Evolutionary conservation across 2,888 invertebrate genomes (phyloP), one percentile per base, ranked within the genome.

Genomic region (Lithophane leautieri): DNA sequence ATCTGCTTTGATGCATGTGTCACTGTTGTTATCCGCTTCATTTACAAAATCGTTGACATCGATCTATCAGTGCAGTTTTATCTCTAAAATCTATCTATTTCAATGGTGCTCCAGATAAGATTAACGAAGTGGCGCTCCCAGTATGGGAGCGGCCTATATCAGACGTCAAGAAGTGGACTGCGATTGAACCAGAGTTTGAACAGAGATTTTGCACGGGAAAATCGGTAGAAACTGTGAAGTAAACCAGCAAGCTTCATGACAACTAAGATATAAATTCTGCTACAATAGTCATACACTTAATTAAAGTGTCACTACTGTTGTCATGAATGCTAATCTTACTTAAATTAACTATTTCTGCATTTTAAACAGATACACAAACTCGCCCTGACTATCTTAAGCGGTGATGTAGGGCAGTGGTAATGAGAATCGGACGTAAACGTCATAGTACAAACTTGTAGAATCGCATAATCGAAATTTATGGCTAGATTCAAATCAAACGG

Each of bases 291-390:
- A 69, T 44, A 67, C 34, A 66, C 56, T 69, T 72, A 70, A 76
- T 75, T 76, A 76, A 79, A 63, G 19, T 70, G 66, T 56, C 72
- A 62, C 77, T 58, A 60, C 61, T 19, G 67, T 47, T 81, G 69
- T 72, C 73, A 22, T 63, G 54, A 66, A 66, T 63, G 66, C 65
- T 73, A 71, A 84, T 84, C 70, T 71, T 28, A 40, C 60, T 73
- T 63, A 56, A 67, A 76, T 73, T 84, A 56, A 84, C 72, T 72
- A 76, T 76, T 73, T 82, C 81, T 81, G 81, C 70, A 81, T 84
- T 81, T 54, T 70, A 73, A 81, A 73, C 67, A 80, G 75, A 79
- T 82, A 78, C 69, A 78, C 69, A 63, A 67, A 63, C 70, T 73
- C 12, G n/a, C 42, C 61, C 63, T 61, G 61, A 58, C 47, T 83